Evolutionary conservation across 2,113 vertebrate genomes (phyloP), one percentile per base, ranked within the genome.

Genomic region (Notothenia rossii): DNA sequence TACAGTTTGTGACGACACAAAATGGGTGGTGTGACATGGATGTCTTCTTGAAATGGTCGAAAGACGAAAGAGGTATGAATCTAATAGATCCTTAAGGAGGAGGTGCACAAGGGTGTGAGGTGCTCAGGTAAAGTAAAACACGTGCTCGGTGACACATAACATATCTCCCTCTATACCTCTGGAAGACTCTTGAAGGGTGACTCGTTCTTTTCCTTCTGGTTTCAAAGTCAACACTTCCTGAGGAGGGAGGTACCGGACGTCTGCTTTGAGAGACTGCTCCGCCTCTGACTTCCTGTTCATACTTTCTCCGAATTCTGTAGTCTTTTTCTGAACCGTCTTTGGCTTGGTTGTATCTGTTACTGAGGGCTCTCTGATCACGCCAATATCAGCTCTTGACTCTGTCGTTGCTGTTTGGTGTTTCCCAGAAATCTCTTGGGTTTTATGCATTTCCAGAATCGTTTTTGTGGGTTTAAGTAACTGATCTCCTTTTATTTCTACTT

Each of bases 21-120:
- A 65, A 76, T 90, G 90, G 48, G 85, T 93, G 91, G 63, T 17
- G 2, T 91, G 90, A 88, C 54, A 84, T 81, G 91, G 36, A 75
- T 5, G 0, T 73, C 61, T 60, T 78, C 54, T 64, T 25, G 71
- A 70, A 70, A 84, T 40, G 50, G 72, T n/a, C 62, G 29, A 29
- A 73, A 10, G 51, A 83, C 6, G 29, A 59, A 49, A 64, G 70
- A 72, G 14, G 7, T 36, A 63, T 64, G 68, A 43, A 66, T 59
- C n/a, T 49, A 20, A 59, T 0, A 17, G 40, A 48, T 60, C 29
- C 70, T 50, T 8, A 49, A 56, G 66, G 7, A 25, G 17, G 13
- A 56, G 13, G 64, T 84, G 83, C 55, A 64, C 46, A 36, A 29
- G 17, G 55, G 70, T 15, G 77, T 62, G 29, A 64, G 84, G 83